Base-by-base conservation (phyloP, 2,797 vertebrate genomes). In the Acipenser transmontanus region DNA sequence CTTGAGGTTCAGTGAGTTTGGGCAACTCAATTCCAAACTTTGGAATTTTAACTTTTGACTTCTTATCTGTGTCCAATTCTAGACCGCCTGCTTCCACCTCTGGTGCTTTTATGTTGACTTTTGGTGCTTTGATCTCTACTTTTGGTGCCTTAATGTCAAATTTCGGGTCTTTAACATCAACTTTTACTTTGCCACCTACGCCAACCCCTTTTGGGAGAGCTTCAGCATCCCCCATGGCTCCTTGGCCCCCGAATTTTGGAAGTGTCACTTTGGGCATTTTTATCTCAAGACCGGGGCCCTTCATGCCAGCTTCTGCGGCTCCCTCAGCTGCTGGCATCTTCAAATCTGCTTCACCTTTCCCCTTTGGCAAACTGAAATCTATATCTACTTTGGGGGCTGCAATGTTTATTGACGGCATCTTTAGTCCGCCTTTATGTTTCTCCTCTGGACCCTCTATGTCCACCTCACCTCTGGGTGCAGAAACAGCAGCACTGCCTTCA, bases 21-120 rank as follows among this genome's bases (percentile, higher is more conserved):
- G 89, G 85, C 64, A 92, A 73, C 34, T 78, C 80, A 2, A 92
- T 71, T 7, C 89, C 87, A 67, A 92, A 89, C 60, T 89, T 91
- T 0, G 91, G 90, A 65, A 93, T 76, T 82, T 91, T 92, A 17
- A 89, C 80, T 79, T 88, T 89, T 13, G 77, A 76, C n/a, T 64
- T 81, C 47, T 70, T 83, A 50, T 83, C 80, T 0, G 67, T 68
- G 8, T 76, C 77, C 0, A 72, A 78, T 0, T 70, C 69, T 1
- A 71, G 12, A n/a, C 72, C 67, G 13, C 68, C 72, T 9, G 64
- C 71, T 13, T 76, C 71, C 67, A 74, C 75, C 52, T 76, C 74
- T 50, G 77, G 70, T 64, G 78, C 69, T 54, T 81, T 80, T n/a
- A 84, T 84, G 66, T 88, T 83, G 84, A 88, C 85, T 14, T 62